A percentile compares a stretch with the other conserved stretches of the same genome.
Evolutionary conservation across 2,797 vertebrate genomes (phyloP).

Genomic region (Sitta carolinensis): DNA sequence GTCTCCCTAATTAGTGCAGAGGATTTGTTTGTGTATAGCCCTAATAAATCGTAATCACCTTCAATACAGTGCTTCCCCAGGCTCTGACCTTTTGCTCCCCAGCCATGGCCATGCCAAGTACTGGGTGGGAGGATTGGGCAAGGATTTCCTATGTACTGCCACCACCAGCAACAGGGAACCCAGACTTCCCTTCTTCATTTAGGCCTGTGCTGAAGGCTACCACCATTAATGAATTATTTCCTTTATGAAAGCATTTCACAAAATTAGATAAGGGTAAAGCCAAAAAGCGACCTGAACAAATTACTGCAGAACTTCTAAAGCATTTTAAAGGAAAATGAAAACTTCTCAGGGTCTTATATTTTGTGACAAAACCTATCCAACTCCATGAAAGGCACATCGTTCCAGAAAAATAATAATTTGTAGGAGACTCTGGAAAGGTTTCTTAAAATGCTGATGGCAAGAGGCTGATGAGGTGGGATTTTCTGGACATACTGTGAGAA

Average conservation of each 20-base stretch:
- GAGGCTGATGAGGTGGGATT: neutral
- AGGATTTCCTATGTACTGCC: constrained; percentile 40
- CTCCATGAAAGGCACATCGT: neutral
- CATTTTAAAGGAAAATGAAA: neutral
- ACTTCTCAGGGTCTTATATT: neutral
- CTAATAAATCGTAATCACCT: constrained; percentile 53
- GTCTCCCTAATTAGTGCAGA: constrained; percentile 30
- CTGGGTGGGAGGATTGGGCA: neutral
- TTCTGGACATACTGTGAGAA: neutral
- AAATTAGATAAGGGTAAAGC: neutral
- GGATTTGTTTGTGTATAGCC: constrained; percentile 20
- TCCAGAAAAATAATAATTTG: neutral
- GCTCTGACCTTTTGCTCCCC: neutral
- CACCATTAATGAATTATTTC: constrained; percentile 23
- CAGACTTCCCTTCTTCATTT: neutral
- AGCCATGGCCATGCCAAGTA: neutral
- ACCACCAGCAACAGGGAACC: neutral
- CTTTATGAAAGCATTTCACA: constrained; percentile 23
- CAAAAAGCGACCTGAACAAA: neutral
- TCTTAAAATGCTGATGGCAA: neutral
- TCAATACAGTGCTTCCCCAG: neutral
- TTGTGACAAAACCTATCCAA: neutral
- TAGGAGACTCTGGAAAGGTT: neutral
- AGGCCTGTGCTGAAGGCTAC: neutral
- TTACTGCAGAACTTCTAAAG: neutral